phyloP scores from a whole-genome alignment of 2,888 invertebrate species.

The Brassicogethes aeneus region DNA sequence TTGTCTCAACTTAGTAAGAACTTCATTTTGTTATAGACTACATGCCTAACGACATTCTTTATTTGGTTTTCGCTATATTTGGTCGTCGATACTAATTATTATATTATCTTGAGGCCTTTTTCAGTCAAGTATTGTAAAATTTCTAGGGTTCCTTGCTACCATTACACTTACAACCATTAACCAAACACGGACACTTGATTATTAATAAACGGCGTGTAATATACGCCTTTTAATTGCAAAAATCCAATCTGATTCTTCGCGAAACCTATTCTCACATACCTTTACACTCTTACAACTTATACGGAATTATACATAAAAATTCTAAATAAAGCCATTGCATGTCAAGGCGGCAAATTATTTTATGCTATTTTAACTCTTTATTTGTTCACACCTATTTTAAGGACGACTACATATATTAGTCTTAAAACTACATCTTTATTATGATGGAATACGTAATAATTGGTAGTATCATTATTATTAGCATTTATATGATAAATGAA shows the following conservation, averaged over 20 bases:
- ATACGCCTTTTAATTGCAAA: background rate
- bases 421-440: too few species aligned
- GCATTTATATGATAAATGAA: too few species aligned
- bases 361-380: background rate
- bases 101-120: slow-evolving; percentile 1
- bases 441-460: too few species aligned
- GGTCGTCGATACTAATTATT: slow-evolving; percentile 17
- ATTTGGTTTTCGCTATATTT: slow-evolving; percentile 18
- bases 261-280: background rate
- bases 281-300: background rate
- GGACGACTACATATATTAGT: too few species aligned
- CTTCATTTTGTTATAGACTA: slow-evolving; percentile 23
- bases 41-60: slow-evolving; percentile 17
- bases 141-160: slow-evolving; percentile 2
- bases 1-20: slow-evolving; percentile 20
- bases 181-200: slow-evolving; percentile 1
- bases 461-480: too few species aligned
- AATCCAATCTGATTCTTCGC: slow-evolving; percentile 1
- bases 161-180: slow-evolving; percentile 2
- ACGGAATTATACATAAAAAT: background rate
- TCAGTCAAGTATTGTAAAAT: background rate
- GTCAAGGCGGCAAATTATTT: background rate
- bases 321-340: slow-evolving; percentile 1
- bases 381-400: slow-evolving; percentile 1
- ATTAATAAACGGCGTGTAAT: slow-evolving; percentile 2